Evolutionary conservation across 2,113 vertebrate species (phyloP), one percentile per base, ranked within the genome.

Genomic region (Gavialis gangeticus): DNA sequence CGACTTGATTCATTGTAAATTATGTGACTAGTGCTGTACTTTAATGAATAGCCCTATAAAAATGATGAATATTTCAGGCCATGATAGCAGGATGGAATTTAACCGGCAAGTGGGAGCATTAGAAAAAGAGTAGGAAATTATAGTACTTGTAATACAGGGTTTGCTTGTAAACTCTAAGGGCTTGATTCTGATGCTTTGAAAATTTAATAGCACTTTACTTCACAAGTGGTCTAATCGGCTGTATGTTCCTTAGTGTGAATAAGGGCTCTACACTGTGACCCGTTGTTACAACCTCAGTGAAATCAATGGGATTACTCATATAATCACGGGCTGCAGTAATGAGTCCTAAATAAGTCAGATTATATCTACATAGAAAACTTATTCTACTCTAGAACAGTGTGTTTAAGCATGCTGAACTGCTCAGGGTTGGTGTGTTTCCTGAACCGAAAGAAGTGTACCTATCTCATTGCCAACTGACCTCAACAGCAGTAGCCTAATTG

Each of bases 1-100:
- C 67, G 37, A 24, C 6, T 85, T 95, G 75, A 75, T 77, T 95
- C 84, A 79, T 46, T 85, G 89, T 94, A 89, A 92, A 93, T 91
- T 89, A 67, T 93, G 63, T 96, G 84, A 21, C 58, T 96, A 88
- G 91, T 90, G 76, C 85, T 93, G 21, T 80, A 64, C 93, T 82
- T 96, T 96, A 95, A 87, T 95, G 82, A 96, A 34, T 67, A 84
- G 66, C 16, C 79, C 10, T 82, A 58, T 84, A 28, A 93, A 82
- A 85, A 59, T 11, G 3, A 82, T 37, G 19, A 86, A 62, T 4
- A 30, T 19, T 22, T 17, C 55, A 89, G 82, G 11, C 75, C 56
- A 85, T 87, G 12, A 7, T 95, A 12, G 92, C 95, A 66, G 85
- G 84, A 73, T 95, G 76, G 75, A 66, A 89, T 90, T 89, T 83